Evolutionary conservation across 2,113 vertebrate species (phyloP).

Genomic region (Heterotis niloticus): DNA sequence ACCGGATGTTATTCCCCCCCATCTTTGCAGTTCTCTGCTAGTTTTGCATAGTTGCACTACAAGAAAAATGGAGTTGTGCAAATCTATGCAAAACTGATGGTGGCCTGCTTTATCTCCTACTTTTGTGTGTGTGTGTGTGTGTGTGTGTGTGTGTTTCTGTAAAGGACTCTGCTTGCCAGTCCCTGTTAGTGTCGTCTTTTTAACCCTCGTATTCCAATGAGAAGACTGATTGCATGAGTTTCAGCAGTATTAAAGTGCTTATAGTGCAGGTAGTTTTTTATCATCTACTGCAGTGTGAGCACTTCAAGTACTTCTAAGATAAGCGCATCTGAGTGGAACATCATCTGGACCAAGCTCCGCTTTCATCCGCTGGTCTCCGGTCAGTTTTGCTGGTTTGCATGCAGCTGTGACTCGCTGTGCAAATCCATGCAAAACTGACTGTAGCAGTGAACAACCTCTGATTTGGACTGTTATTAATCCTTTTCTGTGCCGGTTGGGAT

Average conservation of each 20-base stretch:
- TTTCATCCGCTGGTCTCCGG: slow-evolving; percentile 63
- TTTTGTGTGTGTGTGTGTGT: slow-evolving; percentile 14
- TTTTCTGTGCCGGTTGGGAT: slow-evolving; percentile 97
- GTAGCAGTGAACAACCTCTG: slow-evolving; percentile 64
- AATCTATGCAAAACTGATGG: slow-evolving; percentile 99
- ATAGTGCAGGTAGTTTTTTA: slow-evolving; percentile 99
- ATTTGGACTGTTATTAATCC: slow-evolving; percentile 55
- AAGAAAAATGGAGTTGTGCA: slow-evolving; percentile 99
- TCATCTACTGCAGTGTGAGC: slow-evolving; percentile 99
- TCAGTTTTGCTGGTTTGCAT: slow-evolving; percentile 99
- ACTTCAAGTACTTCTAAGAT: slow-evolving; percentile 97
- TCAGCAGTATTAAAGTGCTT: slow-evolving; percentile 99
- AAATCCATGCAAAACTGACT: slow-evolving; percentile 99
- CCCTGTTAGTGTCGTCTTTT: neutral
- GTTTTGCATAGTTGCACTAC: slow-evolving; percentile 99
- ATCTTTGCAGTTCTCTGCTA: slow-evolving; percentile 92
- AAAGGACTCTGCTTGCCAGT: slow-evolving; percentile 33
- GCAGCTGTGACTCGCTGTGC: slow-evolving; percentile 94
- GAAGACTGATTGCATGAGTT: slow-evolving; percentile 48
- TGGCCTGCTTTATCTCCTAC: slow-evolving; percentile 81
- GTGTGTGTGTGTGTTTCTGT: too few species aligned
- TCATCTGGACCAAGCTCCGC: slow-evolving; percentile 5
- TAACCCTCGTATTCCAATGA: neutral
- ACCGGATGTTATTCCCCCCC: neutral
- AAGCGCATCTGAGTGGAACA: slow-evolving; percentile 53